Evolutionary conservation across 2,113 vertebrate genomes (phyloP).

Genomic region (Mustela nigripes): DNA sequence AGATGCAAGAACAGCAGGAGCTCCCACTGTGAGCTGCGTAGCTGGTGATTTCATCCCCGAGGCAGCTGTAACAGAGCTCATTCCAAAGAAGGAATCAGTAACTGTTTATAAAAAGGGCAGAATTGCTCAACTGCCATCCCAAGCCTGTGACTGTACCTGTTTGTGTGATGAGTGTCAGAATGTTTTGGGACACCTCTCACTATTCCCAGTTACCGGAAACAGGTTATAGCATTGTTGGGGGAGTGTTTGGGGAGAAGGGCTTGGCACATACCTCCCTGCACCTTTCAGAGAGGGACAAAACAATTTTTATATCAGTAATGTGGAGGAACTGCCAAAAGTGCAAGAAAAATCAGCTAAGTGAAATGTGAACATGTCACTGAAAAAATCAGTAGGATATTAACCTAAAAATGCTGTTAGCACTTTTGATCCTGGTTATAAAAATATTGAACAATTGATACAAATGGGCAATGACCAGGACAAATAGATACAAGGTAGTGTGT

Average conservation of each 20-base stretch:
- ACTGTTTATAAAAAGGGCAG: conserved; percentile 55
- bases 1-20: background rate
- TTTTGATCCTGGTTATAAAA: background rate
- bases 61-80: conserved; percentile 10
- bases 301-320: background rate
- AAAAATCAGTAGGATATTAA: background rate
- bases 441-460: background rate
- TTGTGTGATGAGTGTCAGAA: background rate
- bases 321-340: background rate
- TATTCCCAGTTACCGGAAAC: background rate
- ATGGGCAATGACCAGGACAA: background rate
- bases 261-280: background rate
- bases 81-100: conserved; percentile 49
- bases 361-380: background rate
- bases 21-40: background rate
- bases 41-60: conserved; percentile 66
- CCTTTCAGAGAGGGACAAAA: background rate
- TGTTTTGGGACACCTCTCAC: background rate
- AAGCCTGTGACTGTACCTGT: conserved; percentile 46
- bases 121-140: background rate
- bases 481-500: background rate
- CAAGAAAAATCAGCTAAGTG: background rate
- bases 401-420: background rate
- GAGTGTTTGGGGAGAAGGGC: background rate
- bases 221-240: background rate